A percentile compares a stretch with the other conserved stretches of the same genome.
These are phyloP conservation scores for Marmota monax DNA, from an alignment of 2,113 vertebrate species.

Conservation along the genomic window DNA sequence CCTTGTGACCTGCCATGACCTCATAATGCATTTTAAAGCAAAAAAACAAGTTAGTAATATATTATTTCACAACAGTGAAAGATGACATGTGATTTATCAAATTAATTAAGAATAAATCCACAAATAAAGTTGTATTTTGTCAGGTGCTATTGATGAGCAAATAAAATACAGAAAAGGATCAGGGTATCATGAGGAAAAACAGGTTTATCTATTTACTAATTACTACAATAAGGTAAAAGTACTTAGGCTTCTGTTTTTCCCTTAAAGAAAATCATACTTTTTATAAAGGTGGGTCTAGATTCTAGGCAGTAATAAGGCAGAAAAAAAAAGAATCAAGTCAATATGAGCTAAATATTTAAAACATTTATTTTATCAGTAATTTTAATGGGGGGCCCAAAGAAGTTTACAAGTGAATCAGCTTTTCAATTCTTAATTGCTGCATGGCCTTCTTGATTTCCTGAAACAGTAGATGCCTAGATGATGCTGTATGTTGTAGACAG, in stretches of 20 bases:
- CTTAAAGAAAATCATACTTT: not conserved
- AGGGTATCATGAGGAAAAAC: slow-evolving; percentile 43
- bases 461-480: not conserved
- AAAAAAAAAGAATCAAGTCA: not conserved
- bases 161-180: slow-evolving; percentile 48
- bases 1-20: slow-evolving; percentile 76
- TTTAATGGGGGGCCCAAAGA: not conserved
- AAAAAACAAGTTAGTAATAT: not conserved
- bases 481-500: not conserved
- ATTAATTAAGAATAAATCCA: slow-evolving; percentile 64
- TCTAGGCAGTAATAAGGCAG: not conserved
- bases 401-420: slow-evolving; percentile 22
- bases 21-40: slow-evolving; percentile 80
- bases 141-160: slow-evolving; percentile 49
- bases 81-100: slow-evolving; percentile 55
- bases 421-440: slow-evolving; percentile 44
- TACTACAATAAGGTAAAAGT: slow-evolving; percentile 49
- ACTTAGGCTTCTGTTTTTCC: not conserved
- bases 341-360: slow-evolving; percentile 10
- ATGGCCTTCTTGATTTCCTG: slow-evolving; percentile 25
- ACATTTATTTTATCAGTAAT: slow-evolving; percentile 10
- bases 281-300: not conserved
- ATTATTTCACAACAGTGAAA: not conserved
- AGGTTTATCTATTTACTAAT: slow-evolving; percentile 50
- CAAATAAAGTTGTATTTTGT: slow-evolving; percentile 12